Evolutionary conservation across 2,888 invertebrate genomes (phyloP).

Genomic region (Sympetrum striolatum): DNA sequence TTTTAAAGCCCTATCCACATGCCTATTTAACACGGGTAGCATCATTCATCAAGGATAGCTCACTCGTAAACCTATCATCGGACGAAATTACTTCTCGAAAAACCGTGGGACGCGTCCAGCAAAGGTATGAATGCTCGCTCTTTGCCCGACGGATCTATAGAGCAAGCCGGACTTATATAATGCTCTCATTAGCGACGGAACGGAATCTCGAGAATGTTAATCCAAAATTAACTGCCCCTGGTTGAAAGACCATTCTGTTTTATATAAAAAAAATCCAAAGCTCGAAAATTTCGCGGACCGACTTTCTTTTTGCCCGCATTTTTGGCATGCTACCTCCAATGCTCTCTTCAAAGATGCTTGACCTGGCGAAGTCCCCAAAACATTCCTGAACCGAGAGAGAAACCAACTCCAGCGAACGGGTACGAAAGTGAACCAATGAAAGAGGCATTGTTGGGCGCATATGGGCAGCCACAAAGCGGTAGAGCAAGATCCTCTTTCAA

Average conservation of each 20-base stretch:
- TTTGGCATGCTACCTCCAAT: slow-evolving; percentile 6
- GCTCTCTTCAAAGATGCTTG: not conserved
- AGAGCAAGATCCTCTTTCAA: not conserved
- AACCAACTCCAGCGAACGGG: not conserved
- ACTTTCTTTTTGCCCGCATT: not conserved
- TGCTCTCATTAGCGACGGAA: not conserved
- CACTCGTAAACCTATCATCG: not conserved
- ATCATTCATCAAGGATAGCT: no score
- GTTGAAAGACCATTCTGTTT: slow-evolving; percentile 15
- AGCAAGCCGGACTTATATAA: not conserved
- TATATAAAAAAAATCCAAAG: not conserved
- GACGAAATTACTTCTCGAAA: not conserved
- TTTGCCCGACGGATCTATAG: no score
- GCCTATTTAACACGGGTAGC: no score
- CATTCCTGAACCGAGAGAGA: not conserved
- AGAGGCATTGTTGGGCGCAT: not conserved
- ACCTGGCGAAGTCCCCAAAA: not conserved
- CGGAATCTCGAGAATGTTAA: not conserved
- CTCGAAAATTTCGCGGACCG: slow-evolving; percentile 1
- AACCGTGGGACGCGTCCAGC: not conserved
- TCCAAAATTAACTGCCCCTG: slow-evolving; percentile 12
- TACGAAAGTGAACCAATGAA: not conserved
- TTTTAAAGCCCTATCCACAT: no score
- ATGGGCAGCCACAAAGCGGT: not conserved
- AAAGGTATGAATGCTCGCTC: not conserved